phyloP scores from a whole-genome alignment of 2,888 invertebrate genomes.

The Polia nebulosa region DNA sequence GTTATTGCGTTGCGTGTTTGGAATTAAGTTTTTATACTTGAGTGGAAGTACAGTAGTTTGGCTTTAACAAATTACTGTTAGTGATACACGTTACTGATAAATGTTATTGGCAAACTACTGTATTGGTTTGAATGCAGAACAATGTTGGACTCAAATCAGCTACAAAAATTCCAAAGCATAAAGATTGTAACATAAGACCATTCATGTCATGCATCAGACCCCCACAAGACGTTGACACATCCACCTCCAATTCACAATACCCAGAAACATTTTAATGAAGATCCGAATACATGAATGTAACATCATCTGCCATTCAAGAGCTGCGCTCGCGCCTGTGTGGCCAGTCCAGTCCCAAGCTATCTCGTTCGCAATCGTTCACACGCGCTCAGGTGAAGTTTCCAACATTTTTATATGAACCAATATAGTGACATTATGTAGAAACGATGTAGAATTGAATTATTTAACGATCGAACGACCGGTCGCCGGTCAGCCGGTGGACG shows the following conservation, averaged over 20 bases:
- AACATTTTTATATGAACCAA: slow-evolving; percentile 59
- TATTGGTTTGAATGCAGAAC: not conserved
- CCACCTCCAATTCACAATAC: slow-evolving; percentile 8
- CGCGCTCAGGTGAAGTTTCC: slow-evolving; percentile 31
- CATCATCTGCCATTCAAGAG: slow-evolving; percentile 25
- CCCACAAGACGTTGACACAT: not conserved
- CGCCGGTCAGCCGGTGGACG: slow-evolving; percentile 15
- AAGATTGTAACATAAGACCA: too few relatives aligned
- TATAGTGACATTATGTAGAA: slow-evolving; percentile 68
- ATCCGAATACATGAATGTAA: slow-evolving; percentile 34
- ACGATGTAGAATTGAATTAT: slow-evolving; percentile 82
- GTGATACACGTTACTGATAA: not conserved
- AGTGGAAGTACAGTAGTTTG: slow-evolving; percentile 1
- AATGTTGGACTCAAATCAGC: not conserved
- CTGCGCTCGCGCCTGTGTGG: slow-evolving; percentile 34
- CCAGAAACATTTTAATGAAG: slow-evolving; percentile 32
- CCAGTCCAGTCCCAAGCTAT: slow-evolving; percentile 27
- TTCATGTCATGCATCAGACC: not conserved
- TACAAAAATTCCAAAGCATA: not conserved
- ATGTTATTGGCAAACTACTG: not conserved
- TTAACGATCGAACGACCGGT: slow-evolving; percentile 74
- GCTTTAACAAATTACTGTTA: slow-evolving; percentile 1
- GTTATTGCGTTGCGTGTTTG: slow-evolving; percentile 38
- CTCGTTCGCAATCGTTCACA: slow-evolving; percentile 49
- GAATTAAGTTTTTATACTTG: slow-evolving; percentile 20